Percentiles rank a stretch among this genome's conserved stretches.
These are phyloP conservation scores for Peromyscus polionotus DNA, from an alignment of 2,113 vertebrate genomes.

Conservation along the genomic window DNA sequence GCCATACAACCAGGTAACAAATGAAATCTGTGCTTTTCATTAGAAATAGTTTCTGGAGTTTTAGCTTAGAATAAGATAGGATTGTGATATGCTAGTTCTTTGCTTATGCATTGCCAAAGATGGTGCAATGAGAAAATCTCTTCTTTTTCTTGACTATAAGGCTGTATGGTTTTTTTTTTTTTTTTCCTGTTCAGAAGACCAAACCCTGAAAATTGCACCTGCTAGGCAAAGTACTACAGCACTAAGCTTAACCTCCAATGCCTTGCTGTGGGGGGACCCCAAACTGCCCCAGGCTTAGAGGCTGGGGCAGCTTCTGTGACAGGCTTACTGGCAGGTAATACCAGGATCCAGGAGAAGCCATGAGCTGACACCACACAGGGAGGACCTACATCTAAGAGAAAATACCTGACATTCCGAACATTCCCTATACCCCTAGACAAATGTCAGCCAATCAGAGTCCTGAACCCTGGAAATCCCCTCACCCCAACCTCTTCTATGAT, in stretches of 20 bases:
- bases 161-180: not conserved
- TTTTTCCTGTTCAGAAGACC: not conserved
- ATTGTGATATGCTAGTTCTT: not conserved
- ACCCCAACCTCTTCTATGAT: no score
- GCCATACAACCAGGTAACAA: not conserved
- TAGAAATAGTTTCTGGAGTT: conserved; percentile 34
- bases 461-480: no score
- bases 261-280: no score
- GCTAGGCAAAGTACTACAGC: not conserved
- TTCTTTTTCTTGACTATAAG: conserved; percentile 7
- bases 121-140: conserved; percentile 28
- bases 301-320: no score
- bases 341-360: no score
- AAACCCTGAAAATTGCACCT: not conserved
- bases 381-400: no score
- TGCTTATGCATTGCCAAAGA: not conserved
- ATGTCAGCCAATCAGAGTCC: no score
- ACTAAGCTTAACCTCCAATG: not conserved
- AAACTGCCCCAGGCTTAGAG: no score
- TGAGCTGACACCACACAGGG: no score
- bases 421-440: no score
- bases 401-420: no score
- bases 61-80: conserved; percentile 9
- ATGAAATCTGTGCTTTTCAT: not conserved
- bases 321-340: no score